Conservation (phyloP, 2,797 vertebrate species). For the Sebastes elongatus region DNA sequence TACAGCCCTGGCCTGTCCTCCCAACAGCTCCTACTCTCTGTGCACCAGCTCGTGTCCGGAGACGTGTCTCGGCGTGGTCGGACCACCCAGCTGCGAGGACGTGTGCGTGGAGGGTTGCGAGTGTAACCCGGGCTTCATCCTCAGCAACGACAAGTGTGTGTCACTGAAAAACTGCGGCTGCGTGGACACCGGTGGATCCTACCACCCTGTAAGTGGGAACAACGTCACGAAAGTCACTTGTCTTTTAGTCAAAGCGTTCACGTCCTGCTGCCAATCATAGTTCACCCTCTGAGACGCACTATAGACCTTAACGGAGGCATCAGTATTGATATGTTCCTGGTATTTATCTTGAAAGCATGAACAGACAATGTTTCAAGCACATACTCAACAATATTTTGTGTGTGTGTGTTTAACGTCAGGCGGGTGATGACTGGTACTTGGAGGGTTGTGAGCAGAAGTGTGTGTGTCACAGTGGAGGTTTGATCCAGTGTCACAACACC, state of each 20-base stretch:
- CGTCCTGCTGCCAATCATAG: neutral
- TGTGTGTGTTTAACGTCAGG: slow-evolving; percentile 58
- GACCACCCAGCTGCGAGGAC: slow-evolving; percentile 69
- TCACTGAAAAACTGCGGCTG: slow-evolving; percentile 83
- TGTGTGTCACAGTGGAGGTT: slow-evolving; percentile 71
- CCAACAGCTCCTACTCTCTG: slow-evolving; percentile 84
- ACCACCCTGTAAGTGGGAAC: slow-evolving; percentile 80
- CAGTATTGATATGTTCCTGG: neutral
- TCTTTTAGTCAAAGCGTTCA: neutral
- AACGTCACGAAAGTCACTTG: neutral
- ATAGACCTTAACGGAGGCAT: too few relatives aligned
- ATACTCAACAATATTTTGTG: neutral
- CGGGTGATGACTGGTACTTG: slow-evolving; percentile 79
- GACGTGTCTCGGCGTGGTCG: slow-evolving; percentile 74
- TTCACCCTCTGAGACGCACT: neutral
- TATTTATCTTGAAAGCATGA: neutral
- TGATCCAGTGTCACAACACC: slow-evolving; percentile 74
- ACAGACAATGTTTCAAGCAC: neutral
- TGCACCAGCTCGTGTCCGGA: slow-evolving; percentile 82
- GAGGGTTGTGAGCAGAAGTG: slow-evolving; percentile 81
- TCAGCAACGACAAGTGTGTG: slow-evolving; percentile 84
- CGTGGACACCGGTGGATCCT: slow-evolving; percentile 67
- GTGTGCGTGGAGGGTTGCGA: slow-evolving; percentile 85
- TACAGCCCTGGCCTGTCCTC: slow-evolving; percentile 82
- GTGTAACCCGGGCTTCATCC: slow-evolving; percentile 84